Evolutionary conservation across 2,113 vertebrate genomes (phyloP), one percentile per base, ranked within the genome.

Genomic region (Cheilinus undulatus): DNA sequence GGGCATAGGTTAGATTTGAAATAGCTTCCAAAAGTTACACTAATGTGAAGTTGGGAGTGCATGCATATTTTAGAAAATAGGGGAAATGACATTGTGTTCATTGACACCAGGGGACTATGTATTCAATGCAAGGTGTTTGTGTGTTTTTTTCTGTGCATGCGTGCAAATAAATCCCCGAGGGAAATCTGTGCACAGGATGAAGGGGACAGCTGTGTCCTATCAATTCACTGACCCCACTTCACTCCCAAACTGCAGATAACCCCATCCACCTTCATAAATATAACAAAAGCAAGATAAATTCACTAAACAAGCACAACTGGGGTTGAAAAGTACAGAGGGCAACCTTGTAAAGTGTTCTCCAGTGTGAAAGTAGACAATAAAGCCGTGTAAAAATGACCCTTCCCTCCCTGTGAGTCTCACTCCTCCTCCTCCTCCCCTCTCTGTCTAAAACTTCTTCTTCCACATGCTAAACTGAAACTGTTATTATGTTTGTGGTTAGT

Each of bases 401-500:
- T 43, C 50, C 32, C 23, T 58, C 27, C 36, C 13, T 57, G 43
- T 3, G 2, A 43, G 22, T 52, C 52, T 42, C 28, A 52, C 51
- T 68, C 40, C 19, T 5, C 61, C 40, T 5, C 61, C 40, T 53
- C 38, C 42, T 78, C 70, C 69, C 24, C 45, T 58, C 61, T 50
- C 50, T 1, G 5, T 69, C 59, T 56, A 27, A 76, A 82, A 82
- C 59, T 49, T 60, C 68, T 54, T 59, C 67, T 76, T 83, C 74
- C 73, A 76, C 72, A 3, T 32, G 43, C 71, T 82, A 57, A 58
- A 79, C 63, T 75, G 61, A 81, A 87, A 87, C 78, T 85, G 84
- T 86, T 88, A 88, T 90, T 85, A 88, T 87, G 81, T 84, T 82
- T 84, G 82, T 51, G 85, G 89, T 76, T 77, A 84, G 81, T 61